phyloP scores from a whole-genome alignment of 2,797 vertebrate genomes.

The Pantherophis vulpinus region DNA sequence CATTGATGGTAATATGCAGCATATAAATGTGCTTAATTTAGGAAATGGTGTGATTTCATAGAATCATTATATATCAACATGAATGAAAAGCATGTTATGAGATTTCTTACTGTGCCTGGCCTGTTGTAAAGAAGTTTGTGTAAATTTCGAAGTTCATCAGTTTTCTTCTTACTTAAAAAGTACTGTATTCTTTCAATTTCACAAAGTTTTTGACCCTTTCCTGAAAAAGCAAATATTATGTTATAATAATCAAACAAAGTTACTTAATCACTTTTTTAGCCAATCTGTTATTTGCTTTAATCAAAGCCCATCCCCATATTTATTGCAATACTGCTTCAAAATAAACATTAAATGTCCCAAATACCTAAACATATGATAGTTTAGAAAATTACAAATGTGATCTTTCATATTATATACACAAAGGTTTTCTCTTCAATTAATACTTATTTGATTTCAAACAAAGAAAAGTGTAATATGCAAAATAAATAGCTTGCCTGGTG shows the following conservation, averaged over 20 bases:
- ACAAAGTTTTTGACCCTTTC: slow-evolving; percentile 88
- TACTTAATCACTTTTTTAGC: neutral
- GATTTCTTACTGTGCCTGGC: slow-evolving; percentile 85
- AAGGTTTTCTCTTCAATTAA: neutral
- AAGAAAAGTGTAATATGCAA: neutral
- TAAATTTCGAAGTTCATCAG: slow-evolving; percentile 87
- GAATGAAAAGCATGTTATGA: neutral
- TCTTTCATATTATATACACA: neutral
- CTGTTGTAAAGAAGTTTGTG: slow-evolving; percentile 92
- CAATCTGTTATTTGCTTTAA: neutral
- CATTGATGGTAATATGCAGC: neutral
- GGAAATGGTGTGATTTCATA: neutral
- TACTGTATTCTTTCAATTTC: slow-evolving; percentile 90
- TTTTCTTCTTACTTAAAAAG: slow-evolving; percentile 90
- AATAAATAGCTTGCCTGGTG: slow-evolving; percentile 75
- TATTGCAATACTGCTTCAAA: neutral
- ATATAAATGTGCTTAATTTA: neutral
- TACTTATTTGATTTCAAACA: neutral
- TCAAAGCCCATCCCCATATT: neutral
- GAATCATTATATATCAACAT: neutral
- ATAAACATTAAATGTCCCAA: neutral
- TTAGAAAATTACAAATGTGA: neutral
- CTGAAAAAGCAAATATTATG: slow-evolving; percentile 63
- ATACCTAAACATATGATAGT: neutral
- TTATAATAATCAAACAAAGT: neutral